Conservation (phyloP, 2,797 vertebrate species). For the Melanotaenia pygmaea region DNA sequence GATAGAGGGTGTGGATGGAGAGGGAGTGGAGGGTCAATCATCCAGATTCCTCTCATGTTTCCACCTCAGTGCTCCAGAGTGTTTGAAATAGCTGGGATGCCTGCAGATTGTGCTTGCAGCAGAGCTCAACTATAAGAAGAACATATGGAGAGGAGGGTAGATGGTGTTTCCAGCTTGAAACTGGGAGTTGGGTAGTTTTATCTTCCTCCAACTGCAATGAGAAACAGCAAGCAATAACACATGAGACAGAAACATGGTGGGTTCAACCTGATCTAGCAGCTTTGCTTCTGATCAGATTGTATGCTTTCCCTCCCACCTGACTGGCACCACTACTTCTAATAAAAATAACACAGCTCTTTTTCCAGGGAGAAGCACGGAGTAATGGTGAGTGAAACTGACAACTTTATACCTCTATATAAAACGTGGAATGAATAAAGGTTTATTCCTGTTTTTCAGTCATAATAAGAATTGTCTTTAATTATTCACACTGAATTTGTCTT, state of each 20-base stretch:
- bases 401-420: slow-evolving; percentile 62
- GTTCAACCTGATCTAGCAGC: slow-evolving; percentile 6
- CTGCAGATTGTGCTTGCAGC: slow-evolving; percentile 50
- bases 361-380: slow-evolving; percentile 41
- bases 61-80: slow-evolving; percentile 60
- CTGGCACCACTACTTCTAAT: slow-evolving; percentile 54
- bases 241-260: slow-evolving; percentile 18
- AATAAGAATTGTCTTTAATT: slow-evolving; percentile 29
- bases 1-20: slow-evolving; percentile 52
- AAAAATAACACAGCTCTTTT: slow-evolving; percentile 51
- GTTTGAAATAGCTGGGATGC: slow-evolving; percentile 77
- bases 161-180: slow-evolving; percentile 25
- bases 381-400: slow-evolving; percentile 63
- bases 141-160: neutral
- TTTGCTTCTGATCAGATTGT: slow-evolving; percentile 42
- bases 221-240: slow-evolving; percentile 29
- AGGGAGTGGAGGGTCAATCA: slow-evolving; percentile 66
- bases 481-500: slow-evolving; percentile 12
- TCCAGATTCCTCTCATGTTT: slow-evolving; percentile 80
- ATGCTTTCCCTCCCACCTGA: slow-evolving; percentile 58
- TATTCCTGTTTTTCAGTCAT: slow-evolving; percentile 40
- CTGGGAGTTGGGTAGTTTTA: slow-evolving; percentile 26
- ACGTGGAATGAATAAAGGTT: slow-evolving; percentile 44
- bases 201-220: slow-evolving; percentile 11
- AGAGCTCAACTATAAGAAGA: slow-evolving; percentile 44